phyloP scores from a whole-genome alignment of 2,113 vertebrate species.

The Corythaeola cristata region DNA sequence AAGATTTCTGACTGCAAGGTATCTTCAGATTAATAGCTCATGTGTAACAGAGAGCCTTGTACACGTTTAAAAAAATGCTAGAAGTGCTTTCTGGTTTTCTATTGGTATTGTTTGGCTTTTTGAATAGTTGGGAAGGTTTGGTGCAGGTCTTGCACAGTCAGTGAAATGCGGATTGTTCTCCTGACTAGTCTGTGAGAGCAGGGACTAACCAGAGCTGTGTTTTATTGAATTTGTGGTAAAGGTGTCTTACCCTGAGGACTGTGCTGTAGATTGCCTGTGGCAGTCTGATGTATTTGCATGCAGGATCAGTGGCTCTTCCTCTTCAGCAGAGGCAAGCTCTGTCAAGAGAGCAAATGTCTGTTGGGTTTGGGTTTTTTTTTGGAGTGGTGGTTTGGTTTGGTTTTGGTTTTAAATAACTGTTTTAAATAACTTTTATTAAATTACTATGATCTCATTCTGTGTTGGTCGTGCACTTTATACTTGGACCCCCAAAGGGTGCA shows the following conservation, averaged over 20 bases:
- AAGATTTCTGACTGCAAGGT: neutral
- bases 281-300: neutral
- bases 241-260: neutral
- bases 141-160: neutral
- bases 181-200: neutral
- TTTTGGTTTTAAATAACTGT: neutral
- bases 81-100: neutral
- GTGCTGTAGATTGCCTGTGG: neutral
- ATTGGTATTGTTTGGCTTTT: neutral
- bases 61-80: neutral
- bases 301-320: neutral
- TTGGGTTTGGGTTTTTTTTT: neutral
- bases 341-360: neutral
- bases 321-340: neutral
- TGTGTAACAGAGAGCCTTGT: neutral
- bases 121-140: neutral
- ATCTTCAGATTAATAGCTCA: neutral
- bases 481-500: neutral
- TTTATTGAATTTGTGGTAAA: neutral
- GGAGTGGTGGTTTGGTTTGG: neutral
- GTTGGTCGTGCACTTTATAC: neutral
- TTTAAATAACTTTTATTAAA: neutral
- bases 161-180: neutral
- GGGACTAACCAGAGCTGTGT: neutral
- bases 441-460: neutral